phyloP scores from a whole-genome alignment of 1,140 invertebrate genomes.

The Brachystomella parvula region DNA sequence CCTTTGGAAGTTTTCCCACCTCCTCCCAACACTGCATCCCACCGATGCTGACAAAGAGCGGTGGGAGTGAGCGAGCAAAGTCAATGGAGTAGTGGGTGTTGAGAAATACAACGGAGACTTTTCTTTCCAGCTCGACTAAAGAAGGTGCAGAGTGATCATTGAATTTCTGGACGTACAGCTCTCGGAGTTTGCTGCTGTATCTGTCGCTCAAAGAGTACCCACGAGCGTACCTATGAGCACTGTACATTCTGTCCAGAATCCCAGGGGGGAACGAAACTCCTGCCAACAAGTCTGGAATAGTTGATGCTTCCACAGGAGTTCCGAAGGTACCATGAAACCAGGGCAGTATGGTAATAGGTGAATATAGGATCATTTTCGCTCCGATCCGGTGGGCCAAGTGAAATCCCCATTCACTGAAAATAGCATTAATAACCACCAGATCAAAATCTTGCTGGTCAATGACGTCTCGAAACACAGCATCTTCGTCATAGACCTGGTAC shows the following conservation, averaged over 20 bases:
- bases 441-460: neutral
- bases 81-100: slow-evolving; percentile 21
- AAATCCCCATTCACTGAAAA: slow-evolving; percentile 19
- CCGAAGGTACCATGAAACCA: slow-evolving; percentile 19
- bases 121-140: slow-evolving; percentile 19
- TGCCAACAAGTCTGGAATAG: slow-evolving; percentile 14
- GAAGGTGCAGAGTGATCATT: neutral
- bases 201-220: neutral
- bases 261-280: neutral
- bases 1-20: slow-evolving; percentile 9
- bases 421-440: slow-evolving; percentile 11
- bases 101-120: slow-evolving; percentile 17
- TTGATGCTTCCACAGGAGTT: slow-evolving; percentile 5
- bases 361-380: slow-evolving; percentile 13
- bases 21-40: slow-evolving; percentile 23
- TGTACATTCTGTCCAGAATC: neutral
- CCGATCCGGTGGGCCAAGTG: slow-evolving; percentile 3
- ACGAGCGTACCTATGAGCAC: neutral
- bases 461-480: neutral
- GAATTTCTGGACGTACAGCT: neutral
- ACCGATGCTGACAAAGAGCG: slow-evolving; percentile 13
- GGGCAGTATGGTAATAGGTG: neutral
- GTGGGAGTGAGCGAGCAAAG: slow-evolving; percentile 20
- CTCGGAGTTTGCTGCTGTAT: neutral
- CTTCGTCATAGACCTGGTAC: neutral